Percentiles rank a stretch among this genome's conserved stretches.
These are phyloP conservation scores for Agrenia bidenticulata DNA, from an alignment of 2,888 invertebrate genomes.

Conservation along the genomic window DNA sequence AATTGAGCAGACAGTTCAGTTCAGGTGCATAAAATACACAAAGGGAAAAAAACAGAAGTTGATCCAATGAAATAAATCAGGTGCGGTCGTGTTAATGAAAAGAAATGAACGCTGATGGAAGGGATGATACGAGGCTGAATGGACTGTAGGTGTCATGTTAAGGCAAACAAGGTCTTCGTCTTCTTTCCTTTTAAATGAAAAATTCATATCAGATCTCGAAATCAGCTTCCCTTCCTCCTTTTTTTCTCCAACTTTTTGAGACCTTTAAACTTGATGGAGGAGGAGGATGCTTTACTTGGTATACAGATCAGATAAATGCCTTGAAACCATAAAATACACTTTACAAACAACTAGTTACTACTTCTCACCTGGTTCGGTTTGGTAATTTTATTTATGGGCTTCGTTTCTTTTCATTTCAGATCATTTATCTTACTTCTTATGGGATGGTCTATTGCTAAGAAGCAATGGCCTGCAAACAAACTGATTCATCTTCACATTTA, in stretches of 20 bases:
- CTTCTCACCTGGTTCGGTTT: conserved; percentile 20
- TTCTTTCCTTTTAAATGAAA: conserved; percentile 13
- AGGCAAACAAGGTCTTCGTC: conserved; percentile 29
- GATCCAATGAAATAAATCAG: conserved; percentile 47
- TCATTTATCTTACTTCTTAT: conserved; percentile 11
- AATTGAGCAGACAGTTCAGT: not conserved
- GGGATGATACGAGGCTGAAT: conserved; percentile 13
- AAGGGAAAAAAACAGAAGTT: conserved; percentile 38
- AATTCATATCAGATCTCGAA: conserved; percentile 14
- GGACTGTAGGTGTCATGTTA: conserved; percentile 33
- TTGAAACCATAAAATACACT: conserved; percentile 17
- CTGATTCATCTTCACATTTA: not conserved
- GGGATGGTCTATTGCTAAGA: not conserved
- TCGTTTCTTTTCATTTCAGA: conserved; percentile 9
- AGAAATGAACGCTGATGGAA: conserved; percentile 42
- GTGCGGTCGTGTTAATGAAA: conserved; percentile 47
- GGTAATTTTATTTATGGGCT: conserved; percentile 13
- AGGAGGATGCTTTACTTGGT: not conserved
- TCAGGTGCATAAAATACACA: too few species aligned
- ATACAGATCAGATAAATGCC: conserved; percentile 9
- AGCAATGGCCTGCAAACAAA: not conserved
- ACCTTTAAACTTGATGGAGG: not conserved
- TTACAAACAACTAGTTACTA: conserved; percentile 9
- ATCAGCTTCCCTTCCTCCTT: conserved; percentile 16
- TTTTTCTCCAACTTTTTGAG: not conserved